A percentile compares a stretch with the other conserved stretches of the same genome.
These are phyloP conservation scores for Virgularia gustaviana DNA, from an alignment of 92 coral and sea anemone genomes.

Conservation along the genomic window DNA sequence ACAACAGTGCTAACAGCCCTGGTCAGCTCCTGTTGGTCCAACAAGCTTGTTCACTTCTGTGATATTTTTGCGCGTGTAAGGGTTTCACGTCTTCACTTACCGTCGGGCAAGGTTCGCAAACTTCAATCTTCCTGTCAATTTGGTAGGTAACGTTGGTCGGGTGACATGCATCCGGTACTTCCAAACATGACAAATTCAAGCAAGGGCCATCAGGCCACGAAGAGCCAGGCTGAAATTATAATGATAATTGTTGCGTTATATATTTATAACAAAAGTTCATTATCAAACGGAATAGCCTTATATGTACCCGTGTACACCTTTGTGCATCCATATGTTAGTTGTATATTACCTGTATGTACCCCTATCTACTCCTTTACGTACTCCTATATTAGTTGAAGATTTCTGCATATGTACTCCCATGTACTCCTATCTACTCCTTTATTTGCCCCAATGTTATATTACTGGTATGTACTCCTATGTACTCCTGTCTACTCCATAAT, in stretches of 20 bases:
- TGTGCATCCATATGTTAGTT: too few species aligned
- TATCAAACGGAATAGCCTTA: not conserved
- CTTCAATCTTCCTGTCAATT: slow-evolving; percentile 47
- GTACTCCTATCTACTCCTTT: too few species aligned
- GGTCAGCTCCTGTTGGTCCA: too few species aligned
- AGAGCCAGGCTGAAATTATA: slow-evolving; percentile 49
- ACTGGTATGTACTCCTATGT: too few species aligned
- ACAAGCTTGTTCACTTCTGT: not conserved
- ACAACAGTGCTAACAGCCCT: too few species aligned
- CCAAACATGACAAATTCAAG: slow-evolving; percentile 60
- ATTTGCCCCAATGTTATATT: too few species aligned
- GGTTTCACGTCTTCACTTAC: slow-evolving; percentile 30
- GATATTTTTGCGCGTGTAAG: not conserved
- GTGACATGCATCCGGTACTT: slow-evolving; percentile 70
- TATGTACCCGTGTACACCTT: not conserved
- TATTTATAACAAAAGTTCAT: not conserved
- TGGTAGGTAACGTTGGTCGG: slow-evolving; percentile 75
- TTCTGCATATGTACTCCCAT: too few species aligned
- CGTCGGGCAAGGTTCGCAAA: slow-evolving; percentile 68
- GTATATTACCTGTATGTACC: too few species aligned
- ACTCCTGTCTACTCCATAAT: too few species aligned
- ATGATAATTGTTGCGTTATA: not conserved
- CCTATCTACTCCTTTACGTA: too few species aligned
- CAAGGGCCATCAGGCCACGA: slow-evolving; percentile 85
- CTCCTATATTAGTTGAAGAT: too few species aligned